These are phyloP conservation scores for Linhomoeus sp. DNA, from an alignment of 2,888 invertebrate genomes.

Conservation along the genomic window DNA sequence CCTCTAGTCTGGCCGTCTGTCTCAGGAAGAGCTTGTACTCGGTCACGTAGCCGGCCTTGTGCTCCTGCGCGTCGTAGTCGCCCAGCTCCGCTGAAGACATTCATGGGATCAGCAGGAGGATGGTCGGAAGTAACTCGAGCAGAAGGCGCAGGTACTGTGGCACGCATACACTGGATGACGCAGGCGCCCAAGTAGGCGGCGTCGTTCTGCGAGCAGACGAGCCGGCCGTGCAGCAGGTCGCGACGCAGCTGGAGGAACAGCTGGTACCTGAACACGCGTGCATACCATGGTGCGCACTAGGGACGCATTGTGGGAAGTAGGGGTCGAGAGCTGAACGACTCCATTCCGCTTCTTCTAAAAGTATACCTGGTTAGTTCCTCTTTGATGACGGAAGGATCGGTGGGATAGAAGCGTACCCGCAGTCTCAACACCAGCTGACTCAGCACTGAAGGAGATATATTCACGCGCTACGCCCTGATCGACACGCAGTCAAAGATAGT, in stretches of 20 bases:
- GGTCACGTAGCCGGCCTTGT: slow-evolving; percentile 61
- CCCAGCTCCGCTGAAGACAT: slow-evolving; percentile 62
- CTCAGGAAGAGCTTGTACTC: slow-evolving; percentile 74
- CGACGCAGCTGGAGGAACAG: slow-evolving; percentile 76
- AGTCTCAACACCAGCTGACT: slow-evolving; percentile 73
- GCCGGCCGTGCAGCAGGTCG: slow-evolving; percentile 76
- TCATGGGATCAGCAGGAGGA: too few relatives aligned
- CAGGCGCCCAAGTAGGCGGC: slow-evolving; percentile 72
- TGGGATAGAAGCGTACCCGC: slow-evolving; percentile 91
- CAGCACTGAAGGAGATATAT: neutral
- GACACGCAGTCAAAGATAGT: neutral
- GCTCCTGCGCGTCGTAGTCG: slow-evolving; percentile 66
- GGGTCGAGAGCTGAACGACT: too few relatives aligned
- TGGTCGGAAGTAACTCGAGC: too few relatives aligned
- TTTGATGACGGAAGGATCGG: slow-evolving; percentile 71
- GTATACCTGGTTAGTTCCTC: slow-evolving; percentile 66
- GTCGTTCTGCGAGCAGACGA: slow-evolving; percentile 57
- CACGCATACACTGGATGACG: slow-evolving; percentile 60
- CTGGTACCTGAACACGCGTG: slow-evolving; percentile 46
- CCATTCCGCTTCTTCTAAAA: neutral
- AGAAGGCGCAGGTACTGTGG: too few relatives aligned
- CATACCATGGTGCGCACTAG: too few relatives aligned
- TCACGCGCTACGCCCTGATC: neutral
- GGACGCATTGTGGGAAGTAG: too few relatives aligned
- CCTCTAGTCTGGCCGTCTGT: slow-evolving; percentile 75